Evolutionary conservation across 1,140 invertebrate genomes (phyloP).

Genomic region (Caenorhabditis tropicalis): DNA sequence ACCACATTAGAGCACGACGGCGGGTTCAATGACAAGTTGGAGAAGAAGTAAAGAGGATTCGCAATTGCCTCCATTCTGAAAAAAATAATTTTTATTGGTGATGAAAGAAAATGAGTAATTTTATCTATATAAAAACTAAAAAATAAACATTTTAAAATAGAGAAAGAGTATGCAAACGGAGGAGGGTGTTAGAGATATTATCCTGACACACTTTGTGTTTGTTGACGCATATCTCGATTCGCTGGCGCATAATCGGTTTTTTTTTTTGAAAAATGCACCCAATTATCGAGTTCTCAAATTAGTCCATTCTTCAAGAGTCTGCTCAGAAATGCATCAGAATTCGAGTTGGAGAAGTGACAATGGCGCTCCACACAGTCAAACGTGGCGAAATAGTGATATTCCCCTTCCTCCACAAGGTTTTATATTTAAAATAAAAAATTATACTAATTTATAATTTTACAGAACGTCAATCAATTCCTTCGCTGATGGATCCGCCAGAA

Average conservation of each 20-base stretch:
- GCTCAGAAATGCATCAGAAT: neutral
- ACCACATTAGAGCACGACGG: slow-evolving; percentile 5
- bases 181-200: neutral
- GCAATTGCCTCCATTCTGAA: slow-evolving; percentile 5
- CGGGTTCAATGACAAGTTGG: slow-evolving; percentile 5
- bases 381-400: neutral
- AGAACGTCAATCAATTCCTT: neutral
- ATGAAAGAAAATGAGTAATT: neutral
- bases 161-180: neutral
- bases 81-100: neutral
- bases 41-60: slow-evolving; percentile 37
- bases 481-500: slow-evolving; percentile 9
- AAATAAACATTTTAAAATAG: neutral
- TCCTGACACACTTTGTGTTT: neutral
- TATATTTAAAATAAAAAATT: too few relatives aligned
- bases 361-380: neutral
- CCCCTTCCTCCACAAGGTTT: neutral
- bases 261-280: neutral
- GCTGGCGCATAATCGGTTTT: neutral
- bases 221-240: neutral
- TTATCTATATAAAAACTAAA: neutral
- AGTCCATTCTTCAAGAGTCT: too few relatives aligned
- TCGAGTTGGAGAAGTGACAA: neutral
- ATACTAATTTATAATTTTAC: neutral
- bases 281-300: too few relatives aligned